Conservation (phyloP, 2,113 vertebrate genomes). For the Microtus montanus region DNA sequence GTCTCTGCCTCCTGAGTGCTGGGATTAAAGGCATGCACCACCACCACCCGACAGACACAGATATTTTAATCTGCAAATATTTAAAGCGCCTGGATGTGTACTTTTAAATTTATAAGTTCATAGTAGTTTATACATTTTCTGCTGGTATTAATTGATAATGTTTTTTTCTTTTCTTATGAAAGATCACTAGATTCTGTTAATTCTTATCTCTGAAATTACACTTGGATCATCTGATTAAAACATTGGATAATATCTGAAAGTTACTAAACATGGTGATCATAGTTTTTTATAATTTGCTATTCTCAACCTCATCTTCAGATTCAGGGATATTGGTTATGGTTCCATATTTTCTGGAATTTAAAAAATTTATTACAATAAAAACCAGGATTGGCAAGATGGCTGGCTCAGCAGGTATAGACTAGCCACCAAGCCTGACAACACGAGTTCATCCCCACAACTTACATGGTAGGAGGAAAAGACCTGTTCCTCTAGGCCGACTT, state of each 20-base stretch:
- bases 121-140: conserved; percentile 18
- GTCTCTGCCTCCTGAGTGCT: no score
- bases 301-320: conserved; percentile 27
- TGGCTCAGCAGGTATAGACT: neutral
- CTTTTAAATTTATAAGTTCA: neutral
- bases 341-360: conserved; percentile 15
- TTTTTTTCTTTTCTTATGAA: conserved; percentile 10
- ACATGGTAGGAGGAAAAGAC: neutral
- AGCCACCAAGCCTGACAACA: no score
- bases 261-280: neutral
- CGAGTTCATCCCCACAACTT: neutral
- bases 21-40: no score
- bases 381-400: neutral
- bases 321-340: neutral
- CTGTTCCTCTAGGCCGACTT: neutral
- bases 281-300: conserved; percentile 18
- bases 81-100: neutral
- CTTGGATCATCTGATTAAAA: conserved; percentile 5
- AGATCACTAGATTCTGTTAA: neutral
- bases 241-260: neutral
- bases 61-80: conserved; percentile 24
- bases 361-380: conserved; percentile 20
- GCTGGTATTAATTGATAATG: neutral
- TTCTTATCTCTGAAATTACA: conserved; percentile 9
- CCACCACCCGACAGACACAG: neutral